Percentiles rank a stretch among this genome's conserved stretches.
These are phyloP conservation scores for Drosophila eohydei DNA, from an alignment of 2,888 invertebrate genomes.

Conservation along the genomic window DNA sequence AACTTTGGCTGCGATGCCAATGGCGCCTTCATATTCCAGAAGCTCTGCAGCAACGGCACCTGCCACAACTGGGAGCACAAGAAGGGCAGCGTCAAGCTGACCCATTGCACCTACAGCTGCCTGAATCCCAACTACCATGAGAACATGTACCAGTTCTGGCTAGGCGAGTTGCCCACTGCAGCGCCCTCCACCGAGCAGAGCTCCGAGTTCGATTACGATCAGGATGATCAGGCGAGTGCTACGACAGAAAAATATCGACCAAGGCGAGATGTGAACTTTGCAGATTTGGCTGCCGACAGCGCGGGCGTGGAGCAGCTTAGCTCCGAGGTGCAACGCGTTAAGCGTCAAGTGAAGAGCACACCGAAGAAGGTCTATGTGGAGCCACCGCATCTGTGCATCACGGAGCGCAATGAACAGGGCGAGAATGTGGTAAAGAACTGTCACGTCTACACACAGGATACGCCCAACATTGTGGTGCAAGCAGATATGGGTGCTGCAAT, in stretches of 20 bases:
- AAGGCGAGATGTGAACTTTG: slow-evolving; percentile 37
- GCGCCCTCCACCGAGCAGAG: slow-evolving; percentile 83
- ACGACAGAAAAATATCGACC: slow-evolving; percentile 78
- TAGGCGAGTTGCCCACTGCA: slow-evolving; percentile 77
- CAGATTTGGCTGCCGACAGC: slow-evolving; percentile 58
- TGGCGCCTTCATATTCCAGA: slow-evolving; percentile 90
- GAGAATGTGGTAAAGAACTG: slow-evolving; percentile 84
- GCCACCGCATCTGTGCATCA: slow-evolving; percentile 88
- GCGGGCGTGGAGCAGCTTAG: slow-evolving; percentile 72
- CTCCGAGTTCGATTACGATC: slow-evolving; percentile 84
- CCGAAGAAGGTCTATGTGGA: slow-evolving; percentile 82
- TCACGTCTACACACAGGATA: slow-evolving; percentile 87
- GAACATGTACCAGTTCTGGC: slow-evolving; percentile 83
- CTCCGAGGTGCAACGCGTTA: slow-evolving; percentile 58
- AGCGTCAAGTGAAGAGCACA: slow-evolving; percentile 59
- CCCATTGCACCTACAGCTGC: slow-evolving; percentile 90
- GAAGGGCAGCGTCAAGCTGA: slow-evolving; percentile 88
- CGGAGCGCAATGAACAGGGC: slow-evolving; percentile 63
- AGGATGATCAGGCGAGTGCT: slow-evolving; percentile 81
- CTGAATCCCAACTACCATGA: slow-evolving; percentile 85
- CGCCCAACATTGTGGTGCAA: slow-evolving; percentile 86
- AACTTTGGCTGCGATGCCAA: slow-evolving; percentile 90
- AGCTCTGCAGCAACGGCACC: slow-evolving; percentile 88
- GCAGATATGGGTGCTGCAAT: slow-evolving; percentile 86
- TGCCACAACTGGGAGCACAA: slow-evolving; percentile 89